A percentile compares a stretch with the other conserved stretches of the same genome.
Evolutionary conservation across 2,113 vertebrate species (phyloP).

Genomic region (Notothenia rossii): DNA sequence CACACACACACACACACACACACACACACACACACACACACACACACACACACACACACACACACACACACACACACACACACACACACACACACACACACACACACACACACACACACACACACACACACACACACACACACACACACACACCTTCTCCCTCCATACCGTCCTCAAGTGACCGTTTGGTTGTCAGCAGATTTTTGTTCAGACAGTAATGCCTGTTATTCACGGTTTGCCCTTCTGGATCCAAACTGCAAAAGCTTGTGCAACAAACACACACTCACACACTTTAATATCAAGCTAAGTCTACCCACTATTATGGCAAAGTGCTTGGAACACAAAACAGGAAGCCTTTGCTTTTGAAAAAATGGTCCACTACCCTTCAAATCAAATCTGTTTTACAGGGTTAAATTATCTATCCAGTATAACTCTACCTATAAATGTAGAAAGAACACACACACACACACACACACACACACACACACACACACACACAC

Average conservation of each 20-base stretch:
- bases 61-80: background rate
- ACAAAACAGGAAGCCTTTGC: background rate
- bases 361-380: background rate
- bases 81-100: slow-evolving; percentile 4
- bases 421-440: background rate
- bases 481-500: background rate
- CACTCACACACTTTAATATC: no score
- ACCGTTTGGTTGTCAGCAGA: no score
- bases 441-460: background rate
- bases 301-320: no score
- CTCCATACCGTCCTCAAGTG: no score
- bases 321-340: background rate
- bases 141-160: no score
- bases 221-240: no score
- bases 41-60: background rate
- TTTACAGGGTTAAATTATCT: background rate
- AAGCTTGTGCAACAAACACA: no score
- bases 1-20: slow-evolving; percentile 4
- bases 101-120: no score
- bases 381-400: background rate
- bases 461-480: background rate
- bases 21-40: background rate
- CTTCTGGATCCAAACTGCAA: no score
- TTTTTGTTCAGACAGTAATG: no score
- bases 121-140: no score